Base-by-base conservation (phyloP, 2,113 vertebrate genomes). In the Paralichthys olivaceus region DNA sequence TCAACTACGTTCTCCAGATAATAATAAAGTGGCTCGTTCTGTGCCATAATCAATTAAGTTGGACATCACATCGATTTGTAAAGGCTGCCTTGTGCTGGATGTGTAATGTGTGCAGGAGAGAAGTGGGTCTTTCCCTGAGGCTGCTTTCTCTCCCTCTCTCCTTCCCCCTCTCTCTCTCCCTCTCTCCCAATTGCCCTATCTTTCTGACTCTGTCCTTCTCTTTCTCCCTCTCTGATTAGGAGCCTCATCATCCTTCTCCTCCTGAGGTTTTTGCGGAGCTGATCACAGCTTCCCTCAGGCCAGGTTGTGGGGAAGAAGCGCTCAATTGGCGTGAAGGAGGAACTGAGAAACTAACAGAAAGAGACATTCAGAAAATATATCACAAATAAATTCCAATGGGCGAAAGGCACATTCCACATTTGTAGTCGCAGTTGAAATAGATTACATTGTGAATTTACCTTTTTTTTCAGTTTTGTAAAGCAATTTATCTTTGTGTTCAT, bases 201-300 rank as follows among this genome's bases (percentile, higher is more conserved):
- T 20, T 26, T 81, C 15, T 73, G 17, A 73, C 13, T 20, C 4
- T 55, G 22, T 62, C 59, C 62, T 70, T 76, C 40, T 77, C 32
- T 69, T 61, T 56, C 59, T 59, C 58, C 57, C 20, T 81, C 69
- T 80, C 76, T 88, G 75, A 85, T 87, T 78, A 77, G 72, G 60
- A 79, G 66, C 40, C 70, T 84, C 59, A 75, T 28, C 57, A 26
- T 79, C 61, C 72, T 84, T 60, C 77, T 84, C 72, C 45, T 63
- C 23, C 57, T 68, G 75, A 83, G 79, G 77, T 79, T 86, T 49
- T 79, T 59, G 53, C 19, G 1, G 69, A 73, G 65, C 83, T 79
- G 67, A 88, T 83, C 86, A 84, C 61, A 83, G 77, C 62, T 51
- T 58, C 73, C 89, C 78, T 63, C 70, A 81, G 83, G 86, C 72